Percentiles rank a stretch among this genome's conserved stretches.
These are phyloP conservation scores for Caenorhabditis imperialis DNA, from an alignment of 2,888 invertebrate species.

Conservation along the genomic window DNA sequence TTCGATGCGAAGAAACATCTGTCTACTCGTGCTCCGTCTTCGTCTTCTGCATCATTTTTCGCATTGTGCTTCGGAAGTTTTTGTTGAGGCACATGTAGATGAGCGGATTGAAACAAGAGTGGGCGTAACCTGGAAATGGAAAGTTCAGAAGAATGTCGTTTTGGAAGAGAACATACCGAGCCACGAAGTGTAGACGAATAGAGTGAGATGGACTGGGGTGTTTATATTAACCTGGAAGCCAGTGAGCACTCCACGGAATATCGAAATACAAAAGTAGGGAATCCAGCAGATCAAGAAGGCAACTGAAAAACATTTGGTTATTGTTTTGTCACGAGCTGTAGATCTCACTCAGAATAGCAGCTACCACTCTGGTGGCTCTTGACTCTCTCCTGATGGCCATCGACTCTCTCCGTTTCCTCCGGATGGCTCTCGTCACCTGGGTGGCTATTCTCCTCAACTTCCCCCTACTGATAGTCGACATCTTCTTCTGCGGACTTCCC, in stretches of 20 bases:
- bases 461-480: constrained; percentile 65
- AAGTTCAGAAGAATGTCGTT: background rate
- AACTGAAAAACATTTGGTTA: constrained; percentile 58
- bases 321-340: background rate
- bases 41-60: constrained; percentile 53
- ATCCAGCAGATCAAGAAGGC: constrained; percentile 73
- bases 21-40: constrained; percentile 30
- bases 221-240: constrained; percentile 55
- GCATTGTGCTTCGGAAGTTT: constrained; percentile 68
- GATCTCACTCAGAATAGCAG: constrained; percentile 68
- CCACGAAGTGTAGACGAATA: constrained; percentile 63
- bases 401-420: constrained; percentile 68
- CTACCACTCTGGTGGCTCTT: constrained; percentile 69
- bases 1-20: constrained; percentile 20
- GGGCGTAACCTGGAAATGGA: constrained; percentile 62
- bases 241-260: constrained; percentile 65
- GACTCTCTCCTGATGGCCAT: constrained; percentile 69
- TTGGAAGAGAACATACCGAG: constrained; percentile 38
- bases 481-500: constrained; percentile 58
- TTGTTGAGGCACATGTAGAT: constrained; percentile 73
- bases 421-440: constrained; percentile 70
- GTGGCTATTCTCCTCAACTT: constrained; percentile 68
- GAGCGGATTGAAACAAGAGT: constrained; percentile 72
- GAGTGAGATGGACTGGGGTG: constrained; percentile 43
- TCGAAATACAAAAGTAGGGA: constrained; percentile 66